Conservation (phyloP, 2,888 invertebrate species). For the Tigriopus californicus region DNA sequence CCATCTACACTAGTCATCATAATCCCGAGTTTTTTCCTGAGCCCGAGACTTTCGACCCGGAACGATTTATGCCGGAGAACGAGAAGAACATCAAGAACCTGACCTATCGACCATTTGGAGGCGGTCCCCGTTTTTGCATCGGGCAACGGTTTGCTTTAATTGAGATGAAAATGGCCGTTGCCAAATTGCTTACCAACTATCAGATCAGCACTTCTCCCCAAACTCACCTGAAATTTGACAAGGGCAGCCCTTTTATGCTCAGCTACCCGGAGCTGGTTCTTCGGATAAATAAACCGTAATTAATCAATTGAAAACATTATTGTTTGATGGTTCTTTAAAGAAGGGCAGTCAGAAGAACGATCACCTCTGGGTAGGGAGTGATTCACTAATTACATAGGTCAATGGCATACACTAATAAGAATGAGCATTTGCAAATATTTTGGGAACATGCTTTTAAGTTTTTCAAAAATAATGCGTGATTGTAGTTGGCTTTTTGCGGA, state of each 20-base stretch:
- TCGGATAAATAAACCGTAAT: too few species aligned
- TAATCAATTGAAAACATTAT: too few species aligned
- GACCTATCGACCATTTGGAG: neutral
- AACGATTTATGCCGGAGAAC: slow-evolving; percentile 7
- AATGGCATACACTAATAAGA: too few species aligned
- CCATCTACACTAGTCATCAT: neutral
- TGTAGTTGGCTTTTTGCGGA: too few species aligned
- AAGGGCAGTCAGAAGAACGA: too few species aligned
- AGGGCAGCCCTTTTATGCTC: neutral
- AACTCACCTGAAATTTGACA: neutral
- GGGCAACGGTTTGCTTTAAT: neutral
- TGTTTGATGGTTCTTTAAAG: too few species aligned
- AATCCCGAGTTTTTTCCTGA: slow-evolving; percentile 11
- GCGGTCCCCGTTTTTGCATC: neutral
- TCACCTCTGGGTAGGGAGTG: too few species aligned
- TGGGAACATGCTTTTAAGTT: too few species aligned
- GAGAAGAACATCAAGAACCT: neutral
- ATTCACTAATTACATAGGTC: too few species aligned
- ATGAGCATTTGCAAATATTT: too few species aligned
- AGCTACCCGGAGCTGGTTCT: neutral
- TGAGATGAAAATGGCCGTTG: neutral
- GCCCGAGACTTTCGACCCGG: slow-evolving; percentile 14
- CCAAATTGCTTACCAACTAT: neutral
- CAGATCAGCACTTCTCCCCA: neutral
- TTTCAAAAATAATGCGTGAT: too few species aligned